Base-by-base conservation (phyloP, 2,113 vertebrate genomes). In the Fulica atra region DNA sequence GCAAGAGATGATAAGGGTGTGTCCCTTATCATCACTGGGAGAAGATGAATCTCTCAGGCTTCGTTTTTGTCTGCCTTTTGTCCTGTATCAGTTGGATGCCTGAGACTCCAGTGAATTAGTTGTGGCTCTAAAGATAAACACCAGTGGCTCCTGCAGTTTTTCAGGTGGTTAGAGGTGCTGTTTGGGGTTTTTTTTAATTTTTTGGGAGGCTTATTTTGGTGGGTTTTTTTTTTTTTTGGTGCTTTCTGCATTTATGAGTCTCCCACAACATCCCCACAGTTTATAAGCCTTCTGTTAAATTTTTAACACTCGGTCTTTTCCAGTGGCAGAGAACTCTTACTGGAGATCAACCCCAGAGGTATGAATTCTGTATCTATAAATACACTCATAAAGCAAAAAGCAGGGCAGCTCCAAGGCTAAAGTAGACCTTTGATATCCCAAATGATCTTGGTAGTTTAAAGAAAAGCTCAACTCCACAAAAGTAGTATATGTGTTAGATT, bases 361-460 rank as follows among this genome's bases (percentile, higher is more conserved):
- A 98, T 98, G 97, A 98, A 98, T 98, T 98, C 98, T 96, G 71
- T 97, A 98, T 98, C 97, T 98, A 97, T 98, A 98, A 98, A 98
- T 97, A 98, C 2, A 6, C 92, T 92, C 94, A 97, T 96, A 97
- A 97, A 98, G 95, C 91, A 97, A 97, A 97, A 97, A 96, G 31
- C 95, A 97, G 94, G 92, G 83, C 93, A 97, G 85, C 73, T 98
- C 97, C 93, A 83, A 95, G 94, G 94, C 92, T 97, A 93, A 97
- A 97, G 96, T 51, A 97, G 96, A 97, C 94, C 96, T 97, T 97
- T 97, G 94, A 96, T 96, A 96, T 97, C 94, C 92, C 96, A 35
- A 88, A 40, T 96, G 94, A 95, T 96, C 83, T 89, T 96, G 91
- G 68, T 70, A 95, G 91, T 97, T 97, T 97, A 97, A 96, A 95